These are phyloP conservation scores for Xenopus laevis DNA, from an alignment of 2,113 vertebrate genomes.

Conservation along the genomic window DNA sequence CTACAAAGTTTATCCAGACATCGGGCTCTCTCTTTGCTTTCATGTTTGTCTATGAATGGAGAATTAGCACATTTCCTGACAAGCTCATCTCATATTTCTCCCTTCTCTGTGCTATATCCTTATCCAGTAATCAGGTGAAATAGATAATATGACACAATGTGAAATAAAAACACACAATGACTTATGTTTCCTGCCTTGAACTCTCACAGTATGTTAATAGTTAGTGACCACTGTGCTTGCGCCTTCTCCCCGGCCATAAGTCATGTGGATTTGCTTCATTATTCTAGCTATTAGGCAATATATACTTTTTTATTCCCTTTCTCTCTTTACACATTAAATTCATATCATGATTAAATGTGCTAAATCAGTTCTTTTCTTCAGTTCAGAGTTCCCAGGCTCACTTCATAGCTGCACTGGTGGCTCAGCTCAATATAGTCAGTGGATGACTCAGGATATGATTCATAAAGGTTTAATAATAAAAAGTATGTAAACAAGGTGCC, in stretches of 20 bases:
- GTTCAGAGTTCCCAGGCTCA: no score
- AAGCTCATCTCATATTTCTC: background rate
- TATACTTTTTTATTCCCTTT: background rate
- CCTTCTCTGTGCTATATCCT: background rate
- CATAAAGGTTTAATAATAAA: no score
- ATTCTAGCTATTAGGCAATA: background rate
- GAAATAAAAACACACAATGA: slow-evolving; percentile 5
- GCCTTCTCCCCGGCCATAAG: slow-evolving; percentile 1
- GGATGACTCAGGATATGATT: no score
- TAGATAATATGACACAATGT: background rate
- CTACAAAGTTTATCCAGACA: background rate
- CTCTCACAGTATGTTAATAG: slow-evolving; percentile 18
- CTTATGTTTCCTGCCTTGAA: slow-evolving; percentile 1
- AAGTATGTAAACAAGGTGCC: no score
- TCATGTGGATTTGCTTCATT: background rate
- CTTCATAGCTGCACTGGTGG: no score
- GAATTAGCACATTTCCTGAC: slow-evolving; percentile 10
- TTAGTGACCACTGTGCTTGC: background rate
- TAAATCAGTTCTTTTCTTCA: no score
- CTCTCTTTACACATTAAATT: no score
- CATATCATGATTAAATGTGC: no score
- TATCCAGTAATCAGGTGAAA: background rate
- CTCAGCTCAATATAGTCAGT: no score
- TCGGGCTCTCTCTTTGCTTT: background rate
- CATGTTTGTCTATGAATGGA: slow-evolving; percentile 8